Conservation (phyloP, 2,797 vertebrate species). For the Chiropotes sagulatus region DNA sequence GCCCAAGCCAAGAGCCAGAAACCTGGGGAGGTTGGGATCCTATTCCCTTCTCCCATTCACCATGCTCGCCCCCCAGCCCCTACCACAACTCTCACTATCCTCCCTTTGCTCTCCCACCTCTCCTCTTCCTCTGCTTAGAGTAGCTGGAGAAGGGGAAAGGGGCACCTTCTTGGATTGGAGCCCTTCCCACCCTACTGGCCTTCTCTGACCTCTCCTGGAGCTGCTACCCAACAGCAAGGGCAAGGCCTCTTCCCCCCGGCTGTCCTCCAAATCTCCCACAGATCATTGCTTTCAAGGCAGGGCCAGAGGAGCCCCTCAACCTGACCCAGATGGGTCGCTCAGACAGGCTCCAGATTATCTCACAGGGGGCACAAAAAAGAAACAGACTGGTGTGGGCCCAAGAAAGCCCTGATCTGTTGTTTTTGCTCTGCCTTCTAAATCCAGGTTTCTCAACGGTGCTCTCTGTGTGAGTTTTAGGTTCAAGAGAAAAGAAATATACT, state of each 20-base stretch:
- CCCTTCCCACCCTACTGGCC: background rate
- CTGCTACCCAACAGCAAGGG: background rate
- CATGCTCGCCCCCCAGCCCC: rapidly evolving
- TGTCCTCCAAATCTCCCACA: too few species aligned
- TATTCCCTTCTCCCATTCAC: background rate
- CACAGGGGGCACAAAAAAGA: background rate
- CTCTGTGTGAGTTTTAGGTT: background rate
- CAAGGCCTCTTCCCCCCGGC: background rate
- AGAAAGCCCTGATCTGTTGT: background rate
- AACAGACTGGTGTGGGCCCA: background rate
- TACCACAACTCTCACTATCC: background rate
- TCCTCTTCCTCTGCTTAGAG: background rate
- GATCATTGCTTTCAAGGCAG: background rate
- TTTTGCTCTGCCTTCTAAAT: background rate
- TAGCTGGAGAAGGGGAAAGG: background rate
- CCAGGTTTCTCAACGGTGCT: background rate
- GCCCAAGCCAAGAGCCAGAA: background rate
- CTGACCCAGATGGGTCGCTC: background rate
- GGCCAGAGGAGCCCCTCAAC: background rate
- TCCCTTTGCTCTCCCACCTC: background rate
- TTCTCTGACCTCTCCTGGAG: background rate
- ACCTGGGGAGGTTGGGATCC: background rate
- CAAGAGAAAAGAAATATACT: background rate
- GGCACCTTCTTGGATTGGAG: background rate
- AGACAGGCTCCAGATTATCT: background rate